Conservation (phyloP, 2,797 vertebrate species). For the Enteromius trimaculatus region DNA sequence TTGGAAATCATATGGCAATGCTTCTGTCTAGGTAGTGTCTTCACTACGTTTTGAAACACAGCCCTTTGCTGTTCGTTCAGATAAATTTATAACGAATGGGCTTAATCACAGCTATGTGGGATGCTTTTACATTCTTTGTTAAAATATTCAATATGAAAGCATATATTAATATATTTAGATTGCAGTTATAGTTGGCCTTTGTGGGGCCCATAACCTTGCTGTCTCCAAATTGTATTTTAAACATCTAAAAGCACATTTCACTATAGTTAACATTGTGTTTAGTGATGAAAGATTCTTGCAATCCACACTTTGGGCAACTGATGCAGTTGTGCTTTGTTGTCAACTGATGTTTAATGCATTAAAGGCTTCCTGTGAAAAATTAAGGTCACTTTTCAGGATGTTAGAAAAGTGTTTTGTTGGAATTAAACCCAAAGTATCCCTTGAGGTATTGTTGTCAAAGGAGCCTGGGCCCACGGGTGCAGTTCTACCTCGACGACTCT, state of each 20-base stretch:
- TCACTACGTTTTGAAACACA: background rate
- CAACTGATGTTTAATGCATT: background rate
- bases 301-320: background rate
- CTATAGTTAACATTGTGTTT: background rate
- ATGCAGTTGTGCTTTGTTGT: background rate
- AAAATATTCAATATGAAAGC: background rate
- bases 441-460: conserved; percentile 24
- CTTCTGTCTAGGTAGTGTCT: background rate
- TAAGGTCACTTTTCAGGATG: conserved; percentile 1
- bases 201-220: background rate
- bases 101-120: background rate
- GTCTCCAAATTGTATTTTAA: conserved; percentile 1
- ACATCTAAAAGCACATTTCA: background rate
- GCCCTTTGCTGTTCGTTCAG: background rate
- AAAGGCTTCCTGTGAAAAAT: background rate
- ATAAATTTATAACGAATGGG: background rate
- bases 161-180: background rate
- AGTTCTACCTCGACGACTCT: conserved; percentile 3
- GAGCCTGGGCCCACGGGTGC: conserved; percentile 17
- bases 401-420: background rate
- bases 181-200: background rate
- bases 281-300: background rate
- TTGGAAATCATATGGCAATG: background rate
- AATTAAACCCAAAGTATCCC: background rate
- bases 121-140: background rate